These are phyloP conservation scores for Eupithecia abbreviata DNA, from an alignment of 2,888 invertebrate genomes.

Conservation along the genomic window DNA sequence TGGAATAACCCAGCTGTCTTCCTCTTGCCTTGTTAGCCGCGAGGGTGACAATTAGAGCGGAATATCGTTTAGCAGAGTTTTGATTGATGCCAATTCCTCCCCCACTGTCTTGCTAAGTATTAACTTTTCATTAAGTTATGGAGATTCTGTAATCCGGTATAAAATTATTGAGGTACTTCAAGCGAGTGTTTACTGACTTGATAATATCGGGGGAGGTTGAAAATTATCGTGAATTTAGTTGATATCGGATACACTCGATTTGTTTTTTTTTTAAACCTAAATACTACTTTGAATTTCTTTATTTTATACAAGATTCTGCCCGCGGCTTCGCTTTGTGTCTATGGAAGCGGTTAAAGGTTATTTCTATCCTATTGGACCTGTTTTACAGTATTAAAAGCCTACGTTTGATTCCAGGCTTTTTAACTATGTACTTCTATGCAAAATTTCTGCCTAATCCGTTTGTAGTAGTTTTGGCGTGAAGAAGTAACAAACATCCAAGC, in stretches of 20 bases:
- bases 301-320: no score
- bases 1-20: neutral
- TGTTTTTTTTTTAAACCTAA: no score
- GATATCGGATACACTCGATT: neutral
- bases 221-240: neutral
- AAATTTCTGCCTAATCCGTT: no score
- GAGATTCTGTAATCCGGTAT: constrained; percentile 32
- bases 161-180: constrained; percentile 23
- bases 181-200: constrained; percentile 20
- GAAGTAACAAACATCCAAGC: no score
- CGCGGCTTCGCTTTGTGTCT: no score
- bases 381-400: no score
- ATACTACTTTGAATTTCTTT: no score
- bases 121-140: constrained; percentile 46
- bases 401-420: no score
- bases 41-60: constrained; percentile 62
- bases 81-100: constrained; percentile 57
- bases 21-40: constrained; percentile 11
- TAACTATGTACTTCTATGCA: no score
- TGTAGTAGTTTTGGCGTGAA: no score
- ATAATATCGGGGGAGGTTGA: neutral
- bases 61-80: constrained; percentile 57
- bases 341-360: no score
- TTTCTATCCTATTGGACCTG: no score
- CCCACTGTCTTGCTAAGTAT: constrained; percentile 42